Conservation (phyloP, 2,797 vertebrate genomes). For the Poecilia gillii region DNA sequence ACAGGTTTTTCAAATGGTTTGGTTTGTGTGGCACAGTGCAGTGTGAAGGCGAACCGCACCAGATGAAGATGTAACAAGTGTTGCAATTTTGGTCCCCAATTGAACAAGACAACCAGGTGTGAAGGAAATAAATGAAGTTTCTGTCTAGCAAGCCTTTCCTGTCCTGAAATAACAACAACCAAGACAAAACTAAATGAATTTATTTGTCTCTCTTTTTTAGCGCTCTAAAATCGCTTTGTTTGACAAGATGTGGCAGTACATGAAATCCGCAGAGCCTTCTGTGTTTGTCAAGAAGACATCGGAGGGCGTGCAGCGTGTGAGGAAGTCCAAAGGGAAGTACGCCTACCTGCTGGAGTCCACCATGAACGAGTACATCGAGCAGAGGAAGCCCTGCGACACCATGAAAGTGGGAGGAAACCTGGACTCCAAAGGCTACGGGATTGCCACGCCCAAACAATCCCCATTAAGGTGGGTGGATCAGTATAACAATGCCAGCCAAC, state of each 20-base stretch:
- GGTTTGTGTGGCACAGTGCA: no score
- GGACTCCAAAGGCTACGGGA: slow-evolving; percentile 99
- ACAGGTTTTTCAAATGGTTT: no score
- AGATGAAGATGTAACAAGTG: no score
- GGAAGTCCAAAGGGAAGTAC: slow-evolving; percentile 98
- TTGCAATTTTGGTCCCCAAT: neutral
- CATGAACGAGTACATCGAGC: slow-evolving; percentile 99
- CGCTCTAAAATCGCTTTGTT: slow-evolving; percentile 98
- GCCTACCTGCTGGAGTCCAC: slow-evolving; percentile 98
- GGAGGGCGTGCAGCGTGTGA: slow-evolving; percentile 93
- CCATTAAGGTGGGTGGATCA: slow-evolving; percentile 99
- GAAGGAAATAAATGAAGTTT: neutral
- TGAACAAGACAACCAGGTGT: no score
- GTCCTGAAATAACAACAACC: neutral
- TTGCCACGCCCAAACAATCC: slow-evolving; percentile 98
- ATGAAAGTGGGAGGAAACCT: slow-evolving; percentile 99
- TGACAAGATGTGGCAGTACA: slow-evolving; percentile 99
- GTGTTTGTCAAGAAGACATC: slow-evolving; percentile 97
- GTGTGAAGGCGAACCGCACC: no score
- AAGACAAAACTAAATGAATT: neutral
- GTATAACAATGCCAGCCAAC: slow-evolving; percentile 98
- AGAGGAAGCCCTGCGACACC: slow-evolving; percentile 97
- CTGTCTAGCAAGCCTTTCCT: neutral
- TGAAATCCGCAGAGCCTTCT: slow-evolving; percentile 96
- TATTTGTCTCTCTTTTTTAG: slow-evolving; percentile 66